Percentiles rank a stretch among this genome's conserved stretches.
Evolutionary conservation across 2,113 vertebrate genomes (phyloP).

Genomic region (Delphinus delphis): DNA sequence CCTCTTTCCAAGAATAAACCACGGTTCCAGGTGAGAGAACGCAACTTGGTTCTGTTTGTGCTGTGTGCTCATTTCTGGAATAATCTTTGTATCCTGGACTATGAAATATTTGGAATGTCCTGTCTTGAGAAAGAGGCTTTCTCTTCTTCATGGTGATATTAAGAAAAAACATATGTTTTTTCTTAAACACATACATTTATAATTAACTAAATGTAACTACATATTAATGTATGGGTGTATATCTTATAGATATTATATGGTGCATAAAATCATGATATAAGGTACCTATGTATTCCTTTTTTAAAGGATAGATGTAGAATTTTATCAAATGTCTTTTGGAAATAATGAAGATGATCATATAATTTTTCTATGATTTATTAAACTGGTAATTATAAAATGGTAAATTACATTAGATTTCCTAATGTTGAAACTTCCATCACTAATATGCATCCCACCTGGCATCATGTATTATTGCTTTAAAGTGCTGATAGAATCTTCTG

Average conservation of each 20-base stretch:
- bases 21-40: not conserved
- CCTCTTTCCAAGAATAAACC: not conserved
- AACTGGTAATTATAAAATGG: not conserved
- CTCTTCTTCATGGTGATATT: not conserved
- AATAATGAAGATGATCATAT: not conserved
- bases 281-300: not conserved
- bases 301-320: not conserved
- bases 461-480: not conserved
- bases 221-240: not conserved
- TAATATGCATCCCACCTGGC: not conserved
- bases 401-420: conserved; percentile 12
- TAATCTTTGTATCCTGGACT: not conserved
- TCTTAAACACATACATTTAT: not conserved
- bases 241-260: not conserved
- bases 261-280: not conserved
- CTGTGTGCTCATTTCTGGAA: not conserved
- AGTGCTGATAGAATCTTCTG: not conserved
- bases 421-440: not conserved
- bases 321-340: not conserved
- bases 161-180: not conserved
- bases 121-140: not conserved
- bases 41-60: not conserved
- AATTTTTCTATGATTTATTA: not conserved
- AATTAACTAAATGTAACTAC: not conserved
- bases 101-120: not conserved